phyloP scores from a whole-genome alignment of 2,888 invertebrate species.

The Nezara viridula region DNA sequence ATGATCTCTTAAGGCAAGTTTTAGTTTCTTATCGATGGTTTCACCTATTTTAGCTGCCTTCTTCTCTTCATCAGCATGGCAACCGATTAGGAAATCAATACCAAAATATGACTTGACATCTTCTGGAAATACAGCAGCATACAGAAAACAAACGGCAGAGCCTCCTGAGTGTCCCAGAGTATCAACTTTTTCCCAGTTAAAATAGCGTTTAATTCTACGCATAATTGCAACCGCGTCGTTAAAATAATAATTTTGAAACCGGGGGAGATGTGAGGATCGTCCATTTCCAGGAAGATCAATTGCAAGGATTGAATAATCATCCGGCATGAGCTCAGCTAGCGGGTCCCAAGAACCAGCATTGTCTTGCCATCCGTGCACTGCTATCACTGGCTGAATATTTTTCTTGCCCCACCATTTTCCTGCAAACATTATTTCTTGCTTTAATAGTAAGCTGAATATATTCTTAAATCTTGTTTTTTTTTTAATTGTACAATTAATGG shows the following conservation, averaged over 20 bases:
- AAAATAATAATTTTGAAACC: constrained; percentile 61
- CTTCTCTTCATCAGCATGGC: constrained; percentile 57
- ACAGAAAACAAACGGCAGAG: constrained; percentile 84
- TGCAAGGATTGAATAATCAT: constrained; percentile 72
- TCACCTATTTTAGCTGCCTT: constrained; percentile 51
- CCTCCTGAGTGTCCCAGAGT: constrained; percentile 86
- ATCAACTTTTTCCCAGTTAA: constrained; percentile 81
- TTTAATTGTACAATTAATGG: no score
- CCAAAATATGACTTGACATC: constrained; percentile 79
- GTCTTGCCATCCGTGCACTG: constrained; percentile 86
- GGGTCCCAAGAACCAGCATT: constrained; percentile 84
- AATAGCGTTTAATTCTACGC: constrained; percentile 81
- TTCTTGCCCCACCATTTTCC: constrained; percentile 79
- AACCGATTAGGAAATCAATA: constrained; percentile 71
- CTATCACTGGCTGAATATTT: constrained; percentile 76
- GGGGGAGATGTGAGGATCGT: constrained; percentile 77
- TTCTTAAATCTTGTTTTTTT: background rate
- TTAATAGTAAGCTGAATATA: background rate
- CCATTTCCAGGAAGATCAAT: constrained; percentile 82
- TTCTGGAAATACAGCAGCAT: constrained; percentile 82
- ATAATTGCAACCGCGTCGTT: constrained; percentile 68
- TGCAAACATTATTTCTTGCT: constrained; percentile 65
- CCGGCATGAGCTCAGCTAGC: constrained; percentile 75
- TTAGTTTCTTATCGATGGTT: constrained; percentile 61
- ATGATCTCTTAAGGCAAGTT: constrained; percentile 60